Percentiles rank a stretch among this genome's conserved stretches.
phyloP scores from a whole-genome alignment of 2,888 invertebrate species.

The Aspidiotus rigidus region DNA sequence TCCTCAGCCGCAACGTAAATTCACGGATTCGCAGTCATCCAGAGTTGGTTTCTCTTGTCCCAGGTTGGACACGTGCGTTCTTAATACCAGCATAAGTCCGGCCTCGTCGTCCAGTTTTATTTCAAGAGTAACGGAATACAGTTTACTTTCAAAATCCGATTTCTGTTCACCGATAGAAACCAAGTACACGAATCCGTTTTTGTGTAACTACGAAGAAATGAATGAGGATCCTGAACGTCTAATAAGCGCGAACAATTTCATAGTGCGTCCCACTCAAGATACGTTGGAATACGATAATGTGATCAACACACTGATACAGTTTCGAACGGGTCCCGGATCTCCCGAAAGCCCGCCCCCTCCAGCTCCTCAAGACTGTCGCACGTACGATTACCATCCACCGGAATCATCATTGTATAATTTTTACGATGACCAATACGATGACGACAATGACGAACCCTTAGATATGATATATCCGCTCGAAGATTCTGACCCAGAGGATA shows the following conservation, averaged over 20 bases:
- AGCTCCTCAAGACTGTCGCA: slow-evolving; percentile 55
- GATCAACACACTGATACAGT: slow-evolving; percentile 21
- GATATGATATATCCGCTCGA: not conserved
- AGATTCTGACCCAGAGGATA: slow-evolving; percentile 25
- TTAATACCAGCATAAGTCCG: not conserved
- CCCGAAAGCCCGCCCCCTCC: slow-evolving; percentile 70
- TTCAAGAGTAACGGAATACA: slow-evolving; percentile 9
- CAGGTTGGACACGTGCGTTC: slow-evolving; percentile 7
- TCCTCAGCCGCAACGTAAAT: slow-evolving; percentile 24
- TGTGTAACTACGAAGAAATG: not conserved
- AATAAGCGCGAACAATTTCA: slow-evolving; percentile 17
- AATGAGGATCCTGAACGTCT: slow-evolving; percentile 8
- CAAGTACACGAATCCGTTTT: slow-evolving; percentile 20
- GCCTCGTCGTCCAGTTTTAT: slow-evolving; percentile 13
- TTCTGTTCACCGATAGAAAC: slow-evolving; percentile 8
- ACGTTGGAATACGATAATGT: slow-evolving; percentile 21
- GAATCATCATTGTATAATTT: not conserved
- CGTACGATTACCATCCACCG: not conserved
- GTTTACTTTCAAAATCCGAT: slow-evolving; percentile 5
- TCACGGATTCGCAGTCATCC: slow-evolving; percentile 5
- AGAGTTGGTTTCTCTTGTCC: slow-evolving; percentile 22
- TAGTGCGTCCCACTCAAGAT: slow-evolving; percentile 12
- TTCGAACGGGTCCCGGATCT: slow-evolving; percentile 42
- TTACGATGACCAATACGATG: not conserved
- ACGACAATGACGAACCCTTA: not conserved